Percentiles rank a stretch among this genome's conserved stretches.
phyloP scores from a whole-genome alignment of 2,888 invertebrate genomes.

The Tenthredo livida region DNA sequence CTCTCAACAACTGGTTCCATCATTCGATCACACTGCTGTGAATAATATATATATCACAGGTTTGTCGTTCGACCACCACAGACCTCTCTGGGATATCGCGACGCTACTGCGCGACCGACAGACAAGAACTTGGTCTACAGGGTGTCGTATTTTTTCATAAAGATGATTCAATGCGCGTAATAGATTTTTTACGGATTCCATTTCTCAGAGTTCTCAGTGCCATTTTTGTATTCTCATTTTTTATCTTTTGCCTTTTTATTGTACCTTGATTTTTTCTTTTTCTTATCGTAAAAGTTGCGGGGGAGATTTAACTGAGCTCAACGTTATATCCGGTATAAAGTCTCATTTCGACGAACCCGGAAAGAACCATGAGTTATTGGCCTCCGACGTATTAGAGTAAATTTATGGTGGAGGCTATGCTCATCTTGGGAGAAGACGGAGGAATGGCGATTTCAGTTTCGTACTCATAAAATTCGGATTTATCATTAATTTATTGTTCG shows the following conservation, averaged over 20 bases:
- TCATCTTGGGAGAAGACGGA: not conserved
- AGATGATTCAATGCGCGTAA: not conserved
- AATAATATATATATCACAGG: not conserved
- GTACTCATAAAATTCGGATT: not conserved
- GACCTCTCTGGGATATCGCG: not conserved
- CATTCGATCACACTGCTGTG: not conserved
- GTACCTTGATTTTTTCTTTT: not conserved
- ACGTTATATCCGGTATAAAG: not conserved
- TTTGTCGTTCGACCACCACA: not conserved
- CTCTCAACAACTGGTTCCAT: constrained; percentile 2
- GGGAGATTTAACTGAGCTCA: not conserved
- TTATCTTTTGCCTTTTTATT: not conserved
- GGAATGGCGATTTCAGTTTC: not conserved
- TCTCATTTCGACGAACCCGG: not conserved
- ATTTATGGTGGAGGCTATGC: not conserved
- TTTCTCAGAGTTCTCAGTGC: not conserved
- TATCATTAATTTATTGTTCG: not conserved
- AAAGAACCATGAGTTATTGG: not conserved
- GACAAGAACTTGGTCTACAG: not conserved
- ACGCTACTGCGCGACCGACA: not conserved
- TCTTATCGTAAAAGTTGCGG: constrained; percentile 4
- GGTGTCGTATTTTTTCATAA: not conserved
- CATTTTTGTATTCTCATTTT: not conserved
- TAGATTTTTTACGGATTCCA: not conserved
- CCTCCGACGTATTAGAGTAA: not conserved